These are phyloP conservation scores for Lycocorax pyrrhopterus DNA, from an alignment of 2,113 vertebrate genomes.

Conservation along the genomic window DNA sequence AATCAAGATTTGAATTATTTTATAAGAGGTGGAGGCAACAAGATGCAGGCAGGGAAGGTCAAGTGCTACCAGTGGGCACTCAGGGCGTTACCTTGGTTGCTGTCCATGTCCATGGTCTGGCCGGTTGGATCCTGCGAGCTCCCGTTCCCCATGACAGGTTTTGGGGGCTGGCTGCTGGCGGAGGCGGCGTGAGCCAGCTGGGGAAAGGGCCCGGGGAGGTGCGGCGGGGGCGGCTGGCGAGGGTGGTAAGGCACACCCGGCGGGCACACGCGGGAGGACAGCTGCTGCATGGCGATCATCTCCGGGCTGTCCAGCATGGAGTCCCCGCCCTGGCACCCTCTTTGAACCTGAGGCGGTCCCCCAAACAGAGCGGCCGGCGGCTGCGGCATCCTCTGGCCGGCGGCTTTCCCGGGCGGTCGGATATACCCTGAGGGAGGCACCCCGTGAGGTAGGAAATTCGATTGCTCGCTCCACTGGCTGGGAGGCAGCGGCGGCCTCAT, in stretches of 20 bases:
- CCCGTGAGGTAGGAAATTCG: slow-evolving; percentile 82
- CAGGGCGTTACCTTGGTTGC: slow-evolving; percentile 55
- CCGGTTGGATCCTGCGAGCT: slow-evolving; percentile 11
- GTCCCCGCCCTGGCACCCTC: slow-evolving; percentile 78
- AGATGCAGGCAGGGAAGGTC: background rate
- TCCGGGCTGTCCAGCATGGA: slow-evolving; percentile 99
- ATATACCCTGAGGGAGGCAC: slow-evolving; percentile 74
- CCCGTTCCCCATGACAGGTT: slow-evolving; percentile 38
- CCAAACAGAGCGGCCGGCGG: slow-evolving; percentile 53
- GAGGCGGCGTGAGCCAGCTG: slow-evolving; percentile 73
- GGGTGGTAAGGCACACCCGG: slow-evolving; percentile 78
- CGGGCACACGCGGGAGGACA: slow-evolving; percentile 87
- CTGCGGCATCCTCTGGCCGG: slow-evolving; percentile 60
- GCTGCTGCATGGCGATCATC: slow-evolving; percentile 97
- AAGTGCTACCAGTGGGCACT: accelerated
- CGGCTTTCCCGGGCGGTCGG: slow-evolving; percentile 72
- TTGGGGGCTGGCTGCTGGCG: slow-evolving; percentile 39
- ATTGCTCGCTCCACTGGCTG: slow-evolving; percentile 84
- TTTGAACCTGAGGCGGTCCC: slow-evolving; percentile 67
- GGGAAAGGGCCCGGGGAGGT: slow-evolving; percentile 69
- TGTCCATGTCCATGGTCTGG: slow-evolving; percentile 52
- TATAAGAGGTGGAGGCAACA: background rate
- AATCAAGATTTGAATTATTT: background rate
- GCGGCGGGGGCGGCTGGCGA: slow-evolving; percentile 67
- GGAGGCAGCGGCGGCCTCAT: slow-evolving; percentile 77